Base-by-base conservation (phyloP, 53 echinoderm and acorn worm species). In the Pentamera pediparva region DNA sequence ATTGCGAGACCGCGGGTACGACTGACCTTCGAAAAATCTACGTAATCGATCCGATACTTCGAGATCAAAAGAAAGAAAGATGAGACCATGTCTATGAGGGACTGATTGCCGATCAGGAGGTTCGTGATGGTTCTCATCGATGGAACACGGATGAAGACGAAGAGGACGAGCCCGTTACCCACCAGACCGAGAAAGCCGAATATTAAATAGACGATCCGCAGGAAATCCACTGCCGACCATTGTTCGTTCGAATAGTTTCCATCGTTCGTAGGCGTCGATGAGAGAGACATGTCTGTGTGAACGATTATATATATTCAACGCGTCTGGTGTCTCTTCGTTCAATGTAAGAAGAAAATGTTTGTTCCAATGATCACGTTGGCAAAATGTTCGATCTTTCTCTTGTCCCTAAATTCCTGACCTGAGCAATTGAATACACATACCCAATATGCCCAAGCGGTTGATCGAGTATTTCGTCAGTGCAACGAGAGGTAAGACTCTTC, bases 91-190 rank as follows among this genome's bases (percentile, higher is more conserved):
- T 67, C 67, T 27, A 67, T 67, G 45, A 67, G 67, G 29, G 67
- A 67, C 67, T 67, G 67, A 27, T 67, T 67, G 1, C 67, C 67
- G 30, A 67, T 67, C 30, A 67, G 45, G 30, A 67, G 67, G 27
- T 67, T 67, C 2, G 67, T 67, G 29, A 67, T 67, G 3, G 67
- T 67, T 39, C 67, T 39, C 26, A 67, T 26, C 5, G 67, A 67
- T 12, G 41, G 67, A 39, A 67, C 47, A 12, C 67, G 67, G 30
- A 67, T 39, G 20, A 67, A 67, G n/a, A 67, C 67, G 30, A 43
- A 67, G 0, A 67, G 67, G 43, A 67, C 67, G 22, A 67, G 45
- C 12, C 67, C 67, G 13, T 67, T 67, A 19, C 67, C 67, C 27
- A 67, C 29, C 21, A 67, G 67, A 24, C 67, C 67, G 29, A 43